Conservation (phyloP, 2,113 vertebrate genomes). For the Semnornis frantzii region DNA sequence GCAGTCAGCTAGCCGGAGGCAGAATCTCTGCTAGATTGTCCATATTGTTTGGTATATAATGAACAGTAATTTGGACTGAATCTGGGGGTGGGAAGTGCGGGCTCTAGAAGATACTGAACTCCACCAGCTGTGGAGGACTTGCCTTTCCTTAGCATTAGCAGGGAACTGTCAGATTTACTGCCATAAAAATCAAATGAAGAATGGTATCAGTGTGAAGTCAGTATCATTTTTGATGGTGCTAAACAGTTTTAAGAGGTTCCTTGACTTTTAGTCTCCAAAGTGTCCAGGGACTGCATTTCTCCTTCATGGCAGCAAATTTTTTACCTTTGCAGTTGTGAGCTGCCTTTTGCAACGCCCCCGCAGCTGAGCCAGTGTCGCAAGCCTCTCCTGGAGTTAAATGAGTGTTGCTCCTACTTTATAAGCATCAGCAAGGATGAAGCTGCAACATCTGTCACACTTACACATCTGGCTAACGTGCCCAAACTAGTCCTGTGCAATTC, state of each 20-base stretch:
- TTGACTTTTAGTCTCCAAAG: neutral
- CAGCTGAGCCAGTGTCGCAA: neutral
- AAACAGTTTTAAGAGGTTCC: neutral
- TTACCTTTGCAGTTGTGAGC: neutral
- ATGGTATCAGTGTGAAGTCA: neutral
- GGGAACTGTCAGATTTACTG: neutral
- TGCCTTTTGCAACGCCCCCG: neutral
- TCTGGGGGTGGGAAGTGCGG: neutral
- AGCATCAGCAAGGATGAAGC: neutral
- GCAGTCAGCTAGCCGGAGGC: neutral
- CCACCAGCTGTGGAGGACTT: neutral
- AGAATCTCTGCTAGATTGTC: neutral
- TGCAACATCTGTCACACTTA: neutral
- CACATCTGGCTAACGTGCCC: neutral
- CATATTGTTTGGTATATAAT: neutral
- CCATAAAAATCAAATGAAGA: neutral
- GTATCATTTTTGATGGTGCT: neutral
- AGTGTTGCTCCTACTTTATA: neutral
- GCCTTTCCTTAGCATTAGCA: neutral
- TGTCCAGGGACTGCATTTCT: neutral
- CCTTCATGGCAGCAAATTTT: neutral
- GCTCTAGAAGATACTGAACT: neutral
- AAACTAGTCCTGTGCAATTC: neutral
- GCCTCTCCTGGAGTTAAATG: neutral
- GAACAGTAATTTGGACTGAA: neutral